Conservation (phyloP, 2,113 vertebrate genomes). For the Tenebrosternarchus preto region DNA sequence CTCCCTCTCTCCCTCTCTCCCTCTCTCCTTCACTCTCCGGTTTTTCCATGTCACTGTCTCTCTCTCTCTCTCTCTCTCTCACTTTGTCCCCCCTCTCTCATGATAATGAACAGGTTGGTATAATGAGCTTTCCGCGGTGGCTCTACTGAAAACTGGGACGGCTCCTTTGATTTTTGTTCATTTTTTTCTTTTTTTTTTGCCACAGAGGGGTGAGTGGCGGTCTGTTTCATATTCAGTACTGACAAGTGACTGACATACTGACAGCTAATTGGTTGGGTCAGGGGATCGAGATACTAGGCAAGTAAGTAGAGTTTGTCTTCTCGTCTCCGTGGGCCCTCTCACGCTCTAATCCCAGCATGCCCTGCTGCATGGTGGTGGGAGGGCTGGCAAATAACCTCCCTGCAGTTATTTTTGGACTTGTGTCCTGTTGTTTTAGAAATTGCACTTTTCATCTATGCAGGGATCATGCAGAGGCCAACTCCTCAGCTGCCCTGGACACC, state of each 20-base stretch:
- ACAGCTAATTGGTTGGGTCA: slow-evolving; percentile 45
- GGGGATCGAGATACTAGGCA: neutral
- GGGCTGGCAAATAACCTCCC: slow-evolving; percentile 1
- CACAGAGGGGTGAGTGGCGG: neutral
- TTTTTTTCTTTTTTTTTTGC: too few species aligned
- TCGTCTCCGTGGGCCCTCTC: neutral
- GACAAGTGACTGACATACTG: slow-evolving; percentile 39
- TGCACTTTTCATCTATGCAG: neutral
- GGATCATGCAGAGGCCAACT: neutral
- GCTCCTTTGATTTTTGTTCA: slow-evolving; percentile 10
- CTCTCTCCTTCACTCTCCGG: neutral
- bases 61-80: slow-evolving; percentile 14
- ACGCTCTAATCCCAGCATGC: too few species aligned
- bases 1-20: neutral
- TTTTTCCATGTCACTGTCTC: slow-evolving; percentile 17
- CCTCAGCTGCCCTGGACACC: neutral
- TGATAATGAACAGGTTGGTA: slow-evolving; percentile 25
- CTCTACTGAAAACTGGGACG: slow-evolving; percentile 35
- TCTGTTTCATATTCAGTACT: neutral
- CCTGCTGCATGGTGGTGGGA: neutral
- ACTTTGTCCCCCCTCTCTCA: too few species aligned
- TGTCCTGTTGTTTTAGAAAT: slow-evolving; percentile 35
- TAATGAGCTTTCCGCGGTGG: slow-evolving; percentile 22
- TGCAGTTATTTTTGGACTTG: slow-evolving; percentile 4
- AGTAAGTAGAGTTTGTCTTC: neutral